Evolutionary conservation across 2,888 invertebrate genomes (phyloP).

Genomic region (Chorisops tibialis): DNA sequence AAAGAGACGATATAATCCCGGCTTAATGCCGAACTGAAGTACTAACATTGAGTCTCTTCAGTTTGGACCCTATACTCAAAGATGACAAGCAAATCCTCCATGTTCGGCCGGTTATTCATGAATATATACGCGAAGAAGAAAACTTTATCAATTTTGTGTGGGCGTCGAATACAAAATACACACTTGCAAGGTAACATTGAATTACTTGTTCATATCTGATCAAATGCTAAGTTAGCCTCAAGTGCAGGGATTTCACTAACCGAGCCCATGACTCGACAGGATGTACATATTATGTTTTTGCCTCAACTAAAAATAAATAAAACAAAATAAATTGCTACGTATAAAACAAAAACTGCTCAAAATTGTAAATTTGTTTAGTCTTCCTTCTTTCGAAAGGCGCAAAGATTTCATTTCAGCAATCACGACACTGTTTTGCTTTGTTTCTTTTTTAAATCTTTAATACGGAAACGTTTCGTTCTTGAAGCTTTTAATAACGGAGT

Average conservation of each 20-base stretch:
- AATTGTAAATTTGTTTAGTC: too few relatives aligned
- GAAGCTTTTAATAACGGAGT: too few relatives aligned
- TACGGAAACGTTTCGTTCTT: too few relatives aligned
- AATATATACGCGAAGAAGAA: slow-evolving; percentile 4
- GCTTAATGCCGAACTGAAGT: slow-evolving; percentile 10
- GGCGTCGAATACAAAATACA: slow-evolving; percentile 29
- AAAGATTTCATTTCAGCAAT: too few relatives aligned
- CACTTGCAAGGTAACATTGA: slow-evolving; percentile 27
- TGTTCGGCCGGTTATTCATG: background rate
- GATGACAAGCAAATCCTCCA: slow-evolving; percentile 23
- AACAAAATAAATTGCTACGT: too few relatives aligned
- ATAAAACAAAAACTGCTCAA: too few relatives aligned
- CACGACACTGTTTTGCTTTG: too few relatives aligned
- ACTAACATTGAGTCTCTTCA: slow-evolving; percentile 20
- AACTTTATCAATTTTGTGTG: slow-evolving; percentile 27
- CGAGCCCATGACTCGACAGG: too few relatives aligned
- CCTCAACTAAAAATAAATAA: too few relatives aligned
- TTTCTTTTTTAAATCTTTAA: too few relatives aligned
- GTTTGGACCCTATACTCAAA: slow-evolving; percentile 11
- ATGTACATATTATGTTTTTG: too few relatives aligned
- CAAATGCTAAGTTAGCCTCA: slow-evolving; percentile 20
- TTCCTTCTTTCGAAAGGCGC: too few relatives aligned
- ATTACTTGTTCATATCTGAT: slow-evolving; percentile 28
- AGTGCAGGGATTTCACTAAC: background rate
- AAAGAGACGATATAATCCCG: slow-evolving; percentile 12